phyloP scores from a whole-genome alignment of 2,888 invertebrate genomes.

The Anodontia alba region DNA sequence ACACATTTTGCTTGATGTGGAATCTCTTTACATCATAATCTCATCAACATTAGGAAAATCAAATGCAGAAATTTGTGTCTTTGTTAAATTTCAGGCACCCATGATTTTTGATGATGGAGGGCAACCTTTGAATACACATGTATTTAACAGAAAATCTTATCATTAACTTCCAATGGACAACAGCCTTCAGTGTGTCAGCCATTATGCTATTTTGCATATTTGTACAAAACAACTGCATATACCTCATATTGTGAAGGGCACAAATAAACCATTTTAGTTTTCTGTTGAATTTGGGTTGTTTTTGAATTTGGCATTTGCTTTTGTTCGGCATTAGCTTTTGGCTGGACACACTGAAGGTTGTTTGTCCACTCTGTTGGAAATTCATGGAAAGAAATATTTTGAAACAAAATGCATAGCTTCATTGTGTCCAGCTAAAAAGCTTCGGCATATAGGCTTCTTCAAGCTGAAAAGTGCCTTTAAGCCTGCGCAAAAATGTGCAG shows the following conservation, averaged over 20 bases:
- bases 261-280: neutral
- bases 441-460: neutral
- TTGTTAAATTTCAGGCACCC: neutral
- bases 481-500: too few species aligned
- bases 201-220: neutral
- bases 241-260: neutral
- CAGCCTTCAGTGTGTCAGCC: conserved; percentile 16
- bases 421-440: conserved; percentile 9
- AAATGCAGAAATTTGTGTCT: too few species aligned
- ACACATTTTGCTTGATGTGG: too few species aligned
- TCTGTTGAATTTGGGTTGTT: neutral
- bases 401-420: neutral
- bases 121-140: neutral
- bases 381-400: neutral
- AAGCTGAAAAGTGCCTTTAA: too few species aligned
- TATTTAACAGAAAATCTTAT: neutral
- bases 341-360: conserved; percentile 12
- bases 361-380: neutral
- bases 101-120: conserved; percentile 5
- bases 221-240: neutral
- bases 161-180: neutral
- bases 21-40: too few species aligned
- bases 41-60: too few species aligned
- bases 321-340: neutral
- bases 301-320: neutral